Conservation (phyloP, 2,888 invertebrate species). For the Adelognathus sp. region DNA sequence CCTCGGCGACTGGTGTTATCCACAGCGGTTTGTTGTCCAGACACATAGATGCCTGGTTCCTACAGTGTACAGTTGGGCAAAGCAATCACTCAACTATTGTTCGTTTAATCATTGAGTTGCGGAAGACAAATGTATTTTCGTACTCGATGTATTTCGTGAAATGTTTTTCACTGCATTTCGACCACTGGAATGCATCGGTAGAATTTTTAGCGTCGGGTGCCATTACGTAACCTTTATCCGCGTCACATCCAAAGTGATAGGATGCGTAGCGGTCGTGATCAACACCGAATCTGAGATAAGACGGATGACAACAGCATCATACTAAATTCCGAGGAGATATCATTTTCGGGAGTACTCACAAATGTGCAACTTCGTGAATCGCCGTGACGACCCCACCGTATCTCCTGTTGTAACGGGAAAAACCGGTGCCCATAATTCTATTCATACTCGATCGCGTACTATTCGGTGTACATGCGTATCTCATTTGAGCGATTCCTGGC, state of each 20-base stretch:
- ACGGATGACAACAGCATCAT: no score
- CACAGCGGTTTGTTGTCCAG: not conserved
- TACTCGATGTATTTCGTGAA: not conserved
- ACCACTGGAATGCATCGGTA: conserved; percentile 10
- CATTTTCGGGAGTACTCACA: not conserved
- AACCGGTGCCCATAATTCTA: not conserved
- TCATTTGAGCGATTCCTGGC: not conserved
- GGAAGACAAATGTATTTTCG: not conserved
- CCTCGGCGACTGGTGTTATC: not conserved
- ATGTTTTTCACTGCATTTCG: not conserved
- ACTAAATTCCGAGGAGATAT: not conserved
- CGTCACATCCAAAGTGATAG: not conserved
- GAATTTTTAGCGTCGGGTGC: not conserved
- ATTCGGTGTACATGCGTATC: not conserved
- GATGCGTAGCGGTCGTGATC: conserved; percentile 1
- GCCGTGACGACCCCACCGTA: conserved; percentile 3
- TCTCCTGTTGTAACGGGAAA: conserved; percentile 15
- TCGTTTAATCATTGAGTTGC: not conserved
- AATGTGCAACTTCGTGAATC: not conserved
- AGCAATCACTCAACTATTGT: not conserved
- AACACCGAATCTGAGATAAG: not conserved
- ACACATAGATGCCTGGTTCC: not conserved
- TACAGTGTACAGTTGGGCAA: not conserved
- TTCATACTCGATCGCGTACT: not conserved
- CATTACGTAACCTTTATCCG: conserved; percentile 11